These are phyloP conservation scores for Aspidiotus destructor DNA, from an alignment of 2,888 invertebrate genomes.

Conservation along the genomic window DNA sequence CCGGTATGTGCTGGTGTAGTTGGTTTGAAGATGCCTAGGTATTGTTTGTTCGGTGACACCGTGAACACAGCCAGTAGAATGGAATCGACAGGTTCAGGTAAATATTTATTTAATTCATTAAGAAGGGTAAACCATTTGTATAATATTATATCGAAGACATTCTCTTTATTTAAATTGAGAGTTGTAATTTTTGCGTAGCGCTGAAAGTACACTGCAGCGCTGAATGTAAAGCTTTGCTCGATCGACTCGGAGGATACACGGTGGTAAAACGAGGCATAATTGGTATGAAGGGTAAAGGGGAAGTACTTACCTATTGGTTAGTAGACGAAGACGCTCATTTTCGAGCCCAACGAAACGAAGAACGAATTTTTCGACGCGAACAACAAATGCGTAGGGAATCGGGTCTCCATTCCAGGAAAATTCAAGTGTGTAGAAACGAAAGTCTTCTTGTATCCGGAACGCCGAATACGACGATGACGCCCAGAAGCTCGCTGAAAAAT, in stretches of 20 bases:
- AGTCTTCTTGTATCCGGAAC: constrained; percentile 18
- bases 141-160: no score
- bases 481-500: constrained; percentile 61
- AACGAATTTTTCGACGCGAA: constrained; percentile 45
- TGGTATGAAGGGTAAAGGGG: constrained; percentile 74
- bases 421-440: constrained; percentile 22
- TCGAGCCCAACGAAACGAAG: constrained; percentile 49
- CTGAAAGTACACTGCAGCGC: constrained; percentile 73
- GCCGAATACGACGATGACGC: constrained; percentile 37
- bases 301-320: constrained; percentile 73
- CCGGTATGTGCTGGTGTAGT: constrained; percentile 89
- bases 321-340: constrained; percentile 60
- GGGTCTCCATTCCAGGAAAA: constrained; percentile 15
- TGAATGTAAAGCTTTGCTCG: constrained; percentile 59
- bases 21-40: constrained; percentile 85
- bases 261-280: constrained; percentile 64
- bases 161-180: no score
- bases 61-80: constrained; percentile 83
- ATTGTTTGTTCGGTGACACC: constrained; percentile 85
- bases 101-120: constrained; percentile 37
- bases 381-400: constrained; percentile 37
- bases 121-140: background rate
- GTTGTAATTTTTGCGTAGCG: constrained; percentile 45
- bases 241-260: constrained; percentile 65
- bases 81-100: constrained; percentile 73